Evolutionary conservation across 2,797 vertebrate genomes (phyloP), one percentile per base, ranked within the genome.

Genomic region (Morus bassanus): DNA sequence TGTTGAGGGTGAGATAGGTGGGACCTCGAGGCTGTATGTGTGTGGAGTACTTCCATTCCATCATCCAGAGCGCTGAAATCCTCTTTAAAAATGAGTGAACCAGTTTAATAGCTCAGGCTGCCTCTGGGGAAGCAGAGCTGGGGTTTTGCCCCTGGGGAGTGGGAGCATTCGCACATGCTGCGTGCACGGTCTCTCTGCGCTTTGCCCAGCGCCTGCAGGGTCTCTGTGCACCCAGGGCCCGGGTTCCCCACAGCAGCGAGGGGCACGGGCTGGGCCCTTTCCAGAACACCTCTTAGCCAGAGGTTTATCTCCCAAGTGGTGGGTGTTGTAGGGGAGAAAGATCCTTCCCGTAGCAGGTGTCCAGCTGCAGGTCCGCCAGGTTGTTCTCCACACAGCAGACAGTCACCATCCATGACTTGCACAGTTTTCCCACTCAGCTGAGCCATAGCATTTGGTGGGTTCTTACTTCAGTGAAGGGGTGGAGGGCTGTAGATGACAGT

Each of bases 181-280:
- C 4, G 0, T 25, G 30, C 23, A 1, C 1, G 1, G 45, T 63
- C 0, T 0, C 21, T 57, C 13, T 59, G 43, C 6, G 3, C n/a
- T 69, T 65, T 69, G 53, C 17, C 15, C 54, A 43, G 46, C 8
- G 9, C 39, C 28, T 2, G 0, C 15, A 10, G 25, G 61, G 43
- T 70, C 70, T 61, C 56, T 63, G 30, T 43, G 56, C 37, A 22
- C 27, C 30, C 4, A 1, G 27, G 27, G 68, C 48, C 43, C 84
- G n/a, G 13, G 35, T 41, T 89, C 50, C 45, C 19, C 30, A 4
- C 24, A 86, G 50, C 45, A 91, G 37, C 18, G 30, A 61, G 37
- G 16, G 56, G 13, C 37, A 18, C 0, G 1, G 37, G 30, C 12
- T 61, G 65, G 8, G 21, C 25, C 12, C 14, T 70, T 85, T 25